Conservation (phyloP, 2,113 vertebrate genomes). For the Emydocephalus ijimae region DNA sequence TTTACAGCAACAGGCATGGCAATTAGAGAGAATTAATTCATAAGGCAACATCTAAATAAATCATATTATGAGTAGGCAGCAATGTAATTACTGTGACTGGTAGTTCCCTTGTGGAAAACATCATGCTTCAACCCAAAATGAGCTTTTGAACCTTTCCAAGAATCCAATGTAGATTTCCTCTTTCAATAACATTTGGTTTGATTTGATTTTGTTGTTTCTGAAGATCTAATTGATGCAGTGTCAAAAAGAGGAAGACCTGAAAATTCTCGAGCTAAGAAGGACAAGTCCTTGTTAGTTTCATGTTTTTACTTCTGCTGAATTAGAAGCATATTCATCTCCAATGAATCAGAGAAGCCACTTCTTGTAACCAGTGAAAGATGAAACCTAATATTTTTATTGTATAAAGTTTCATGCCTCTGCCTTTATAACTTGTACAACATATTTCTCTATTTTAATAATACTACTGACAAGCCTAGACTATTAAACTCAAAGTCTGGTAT, state of each 20-base stretch:
- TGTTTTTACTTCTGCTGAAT: constrained; percentile 47
- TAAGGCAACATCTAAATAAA: constrained; percentile 81
- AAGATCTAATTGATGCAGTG: constrained; percentile 59
- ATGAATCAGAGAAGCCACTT: not conserved
- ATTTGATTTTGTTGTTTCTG: constrained; percentile 32
- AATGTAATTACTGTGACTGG: constrained; percentile 79
- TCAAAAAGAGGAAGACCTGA: constrained; percentile 56
- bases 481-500: not conserved
- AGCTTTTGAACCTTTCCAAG: constrained; percentile 46
- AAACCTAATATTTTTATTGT: not conserved
- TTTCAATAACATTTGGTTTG: constrained; percentile 32
- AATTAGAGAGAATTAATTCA: constrained; percentile 82
- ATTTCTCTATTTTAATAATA: not conserved
- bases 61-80: constrained; percentile 76
- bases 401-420: not conserved
- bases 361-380: constrained; percentile 29
- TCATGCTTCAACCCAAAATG: constrained; percentile 62
- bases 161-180: constrained; percentile 22
- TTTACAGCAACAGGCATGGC: constrained; percentile 75
- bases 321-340: constrained; percentile 8
- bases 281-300: not conserved
- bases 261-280: constrained; percentile 36
- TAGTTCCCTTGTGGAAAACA: constrained; percentile 69
- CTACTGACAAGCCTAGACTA: constrained; percentile 17
- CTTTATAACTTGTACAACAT: not conserved